Percentiles rank a stretch among this genome's conserved stretches.
Evolutionary conservation across 2,113 vertebrate genomes (phyloP).

Genomic region (Notechis scutatus): DNA sequence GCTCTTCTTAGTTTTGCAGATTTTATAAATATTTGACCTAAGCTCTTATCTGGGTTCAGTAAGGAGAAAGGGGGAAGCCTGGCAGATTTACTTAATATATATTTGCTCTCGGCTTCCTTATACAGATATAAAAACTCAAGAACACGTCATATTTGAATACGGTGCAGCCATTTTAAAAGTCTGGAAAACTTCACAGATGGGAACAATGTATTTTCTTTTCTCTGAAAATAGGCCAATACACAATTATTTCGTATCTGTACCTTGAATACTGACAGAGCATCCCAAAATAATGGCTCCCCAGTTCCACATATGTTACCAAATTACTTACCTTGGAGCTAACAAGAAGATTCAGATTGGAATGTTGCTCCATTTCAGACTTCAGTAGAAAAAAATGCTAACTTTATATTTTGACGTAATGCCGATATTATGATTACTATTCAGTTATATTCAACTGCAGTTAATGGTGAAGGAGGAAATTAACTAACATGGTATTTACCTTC

Average conservation of each 20-base stretch:
- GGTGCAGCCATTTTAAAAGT: not conserved
- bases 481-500: slow-evolving; percentile 81
- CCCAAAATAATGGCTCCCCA: not conserved
- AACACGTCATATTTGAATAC: not conserved
- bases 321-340: no score
- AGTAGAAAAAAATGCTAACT: not conserved
- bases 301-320: not conserved
- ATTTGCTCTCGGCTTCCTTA: not conserved
- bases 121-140: not conserved
- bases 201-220: not conserved
- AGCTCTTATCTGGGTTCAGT: not conserved
- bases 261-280: not conserved
- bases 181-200: not conserved
- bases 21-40: not conserved
- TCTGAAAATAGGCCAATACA: not conserved
- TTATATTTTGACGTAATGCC: not conserved
- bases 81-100: not conserved
- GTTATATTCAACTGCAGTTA: not conserved
- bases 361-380: not conserved
- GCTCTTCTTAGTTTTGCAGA: not conserved
- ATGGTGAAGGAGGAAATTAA: not conserved
- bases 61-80: not conserved
- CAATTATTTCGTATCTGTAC: not conserved
- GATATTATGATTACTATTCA: not conserved
- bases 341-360: not conserved